Base-by-base conservation (phyloP, 2,888 invertebrate genomes). In the Coleophora deauratella region DNA sequence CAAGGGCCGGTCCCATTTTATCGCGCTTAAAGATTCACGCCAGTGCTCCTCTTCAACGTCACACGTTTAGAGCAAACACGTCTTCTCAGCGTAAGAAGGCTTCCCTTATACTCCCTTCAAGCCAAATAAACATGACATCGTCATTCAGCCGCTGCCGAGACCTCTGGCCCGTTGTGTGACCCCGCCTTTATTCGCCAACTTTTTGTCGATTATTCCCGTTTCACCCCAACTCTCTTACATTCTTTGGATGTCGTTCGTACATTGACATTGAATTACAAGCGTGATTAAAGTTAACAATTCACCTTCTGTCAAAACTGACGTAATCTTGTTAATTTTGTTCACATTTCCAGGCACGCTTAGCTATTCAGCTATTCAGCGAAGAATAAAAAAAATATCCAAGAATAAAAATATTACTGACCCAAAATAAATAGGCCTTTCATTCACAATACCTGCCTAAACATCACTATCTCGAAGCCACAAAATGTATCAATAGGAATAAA, bases 61-160 rank as follows among this genome's bases (percentile, higher is more conserved):
- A 64, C 64, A 63, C 62, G 59, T 61, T 62, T 72, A 13, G 61
- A 64, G 47, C 53, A 51, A 54, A 53, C 48, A 44, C 49, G 45
- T 48, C 52, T 50, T 52, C 53, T 58, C 52, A 60, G 52, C 51
- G 38, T 74, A 74, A 71, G 67, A 72, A 72, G 70, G 63, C 61
- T 59, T 57, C 59, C 62, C 59, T 21, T 21, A 21, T 21, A 66
- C 64, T 67, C 73, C 72, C 72, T 72, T 72, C 66, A 70, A 75
- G 70, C 70, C 72, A 79, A 81, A 82, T 81, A 80, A 76, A 80
- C 80, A 77, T 72, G 76, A 72, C 75, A 70, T 72, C 72, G 72
- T 73, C 72, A 75, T 75, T 76, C 70, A 72, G 61, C 62, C 59
- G 62, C 63, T 62, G 34, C 21, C 8, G 54, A 55, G 62, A 57